Evolutionary conservation across 2,888 invertebrate genomes (phyloP), one percentile per base, ranked within the genome.

Genomic region (Drosophila siamana): DNA sequence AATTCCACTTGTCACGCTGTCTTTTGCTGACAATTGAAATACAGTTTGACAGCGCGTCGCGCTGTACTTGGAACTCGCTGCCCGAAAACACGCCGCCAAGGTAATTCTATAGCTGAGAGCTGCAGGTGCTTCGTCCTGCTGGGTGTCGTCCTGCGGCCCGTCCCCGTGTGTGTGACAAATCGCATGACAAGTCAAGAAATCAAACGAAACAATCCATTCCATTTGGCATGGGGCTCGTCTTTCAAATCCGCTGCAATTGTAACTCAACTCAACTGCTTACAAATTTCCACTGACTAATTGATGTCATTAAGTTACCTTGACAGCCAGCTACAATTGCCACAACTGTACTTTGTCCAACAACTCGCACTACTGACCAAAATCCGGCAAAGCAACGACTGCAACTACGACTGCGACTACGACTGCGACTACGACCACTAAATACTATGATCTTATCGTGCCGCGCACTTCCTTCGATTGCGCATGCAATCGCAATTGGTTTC

Each of bases 1-100:
- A 85, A 87, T 87, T 82, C 57, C 75, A 87, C 88, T 86, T 84
- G 88, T 84, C 84, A 84, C 74, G 46, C 74, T 55, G 68, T 70
- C 59, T 68, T 16, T 55, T 47, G 57, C 55, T 69, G 41, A 65
- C 62, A 67, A 66, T 76, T 56, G 61, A 74, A 76, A 76, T 59
- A 41, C 46, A 52, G 22, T 55, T 50, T 75, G 71, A 75, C 66
- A 57, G 36, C 43, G n/a, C 13, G 26, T 26, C 26, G 5, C 1
- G 2, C 24, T 24, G 24, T 24, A 4, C 1, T 4, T 24, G n/a
- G n/a, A n/a, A n/a, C n/a, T n/a, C n/a, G n/a, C n/a, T n/a, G n/a
- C n/a, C n/a, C n/a, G n/a, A n/a, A n/a, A n/a, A n/a, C n/a, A n/a
- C n/a, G n/a, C n/a, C n/a, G n/a, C n/a, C n/a, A n/a, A n/a, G n/a